A percentile compares a stretch with the other conserved stretches of the same genome.
phyloP scores from a whole-genome alignment of 2,888 invertebrate species.

The Aethes cnicana region DNA sequence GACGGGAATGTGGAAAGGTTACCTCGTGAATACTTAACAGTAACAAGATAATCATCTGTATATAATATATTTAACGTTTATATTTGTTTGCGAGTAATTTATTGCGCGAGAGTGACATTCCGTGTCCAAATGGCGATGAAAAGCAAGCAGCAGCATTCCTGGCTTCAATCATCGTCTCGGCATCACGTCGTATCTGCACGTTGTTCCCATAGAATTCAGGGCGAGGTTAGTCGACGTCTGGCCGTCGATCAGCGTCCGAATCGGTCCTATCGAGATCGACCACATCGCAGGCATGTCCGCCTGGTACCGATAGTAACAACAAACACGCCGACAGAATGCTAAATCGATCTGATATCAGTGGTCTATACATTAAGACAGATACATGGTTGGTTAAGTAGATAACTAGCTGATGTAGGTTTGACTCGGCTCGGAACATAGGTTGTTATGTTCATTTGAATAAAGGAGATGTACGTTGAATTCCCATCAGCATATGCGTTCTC shows the following conservation, averaged over 20 bases:
- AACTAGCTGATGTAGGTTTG: neutral
- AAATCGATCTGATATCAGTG: slow-evolving; percentile 16
- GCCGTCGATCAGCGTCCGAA: slow-evolving; percentile 8
- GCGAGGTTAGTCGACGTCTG: neutral
- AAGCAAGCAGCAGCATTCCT: too few species aligned
- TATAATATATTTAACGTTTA: too few species aligned
- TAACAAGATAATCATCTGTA: too few species aligned
- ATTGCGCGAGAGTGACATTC: too few species aligned
- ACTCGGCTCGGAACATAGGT: too few species aligned
- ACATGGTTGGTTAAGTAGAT: slow-evolving; percentile 16
- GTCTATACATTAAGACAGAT: slow-evolving; percentile 10
- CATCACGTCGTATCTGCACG: too few species aligned
- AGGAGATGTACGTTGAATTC: too few species aligned
- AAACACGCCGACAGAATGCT: slow-evolving; percentile 32
- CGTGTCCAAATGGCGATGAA: too few species aligned
- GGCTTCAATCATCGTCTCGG: too few species aligned
- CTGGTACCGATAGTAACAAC: slow-evolving; percentile 16
- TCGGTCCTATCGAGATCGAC: slow-evolving; percentile 14
- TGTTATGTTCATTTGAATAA: too few species aligned
- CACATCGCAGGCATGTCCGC: slow-evolving; percentile 14
- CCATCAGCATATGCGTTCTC: too few species aligned
- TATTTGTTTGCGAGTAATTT: too few species aligned
- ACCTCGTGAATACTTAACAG: slow-evolving; percentile 6
- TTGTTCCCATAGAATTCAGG: slow-evolving; percentile 16
- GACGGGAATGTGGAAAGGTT: slow-evolving; percentile 13